Base-by-base conservation (phyloP, 2,888 invertebrate genomes). In the Leucoma salicis region DNA sequence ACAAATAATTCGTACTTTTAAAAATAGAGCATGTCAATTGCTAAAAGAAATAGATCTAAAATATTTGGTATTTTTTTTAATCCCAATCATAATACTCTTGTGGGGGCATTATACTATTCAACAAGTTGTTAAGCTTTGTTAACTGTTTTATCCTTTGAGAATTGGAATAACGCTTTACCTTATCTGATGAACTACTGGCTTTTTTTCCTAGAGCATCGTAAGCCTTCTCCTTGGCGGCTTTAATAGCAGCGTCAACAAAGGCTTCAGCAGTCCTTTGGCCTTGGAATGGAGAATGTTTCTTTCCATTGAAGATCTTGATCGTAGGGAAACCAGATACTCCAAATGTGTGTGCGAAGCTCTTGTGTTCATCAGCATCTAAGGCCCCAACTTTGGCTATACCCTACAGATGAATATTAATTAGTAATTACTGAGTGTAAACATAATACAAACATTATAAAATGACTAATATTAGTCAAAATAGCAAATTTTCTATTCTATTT, bases 371-470 rank as follows among this genome's bases (percentile, higher is more conserved):
- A 29, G 96, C 96, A 89, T 99, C 95, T 0, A 99, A 94, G 4
- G 97, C 97, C 35, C 98, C 99, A 3, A 99, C 95, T 92, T 97
- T 98, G 0, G 95, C 94, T 10, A 98, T 91, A 45, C 99, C 99
- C 94, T 96, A 70, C 13, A 82, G 75, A 58, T 16, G 1, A 21
- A 21, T n/a, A n/a, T n/a, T n/a, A n/a, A n/a, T n/a, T n/a, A n/a
- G n/a, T n/a, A n/a, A n/a, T n/a, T n/a, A n/a, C n/a, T n/a, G n/a
- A n/a, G n/a, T n/a, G n/a, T n/a, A n/a, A n/a, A n/a, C n/a, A n/a
- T n/a, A n/a, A n/a, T n/a, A n/a, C n/a, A n/a, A n/a, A n/a, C n/a
- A n/a, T n/a, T n/a, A n/a, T n/a, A n/a, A n/a, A n/a, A n/a, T n/a
- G n/a, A n/a, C n/a, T n/a, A n/a, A n/a, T n/a, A n/a, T n/a, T n/a